Conservation (phyloP, 30 jellyfish, hydroid and myxozoan genomes). For the Clytia hemisphaerica region DNA sequence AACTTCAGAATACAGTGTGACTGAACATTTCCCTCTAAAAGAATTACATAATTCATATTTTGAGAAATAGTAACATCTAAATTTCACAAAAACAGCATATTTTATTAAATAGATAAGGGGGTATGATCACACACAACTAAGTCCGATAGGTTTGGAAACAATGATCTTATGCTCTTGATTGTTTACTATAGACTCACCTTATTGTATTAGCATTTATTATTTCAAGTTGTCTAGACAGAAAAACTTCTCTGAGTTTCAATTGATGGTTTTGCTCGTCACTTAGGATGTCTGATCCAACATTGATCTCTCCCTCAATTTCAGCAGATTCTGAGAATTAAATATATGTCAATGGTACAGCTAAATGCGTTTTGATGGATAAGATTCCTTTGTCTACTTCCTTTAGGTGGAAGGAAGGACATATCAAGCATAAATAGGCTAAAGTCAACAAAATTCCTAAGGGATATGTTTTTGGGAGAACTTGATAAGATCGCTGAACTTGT, state of each 20-base stretch:
- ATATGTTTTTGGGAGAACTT: no score
- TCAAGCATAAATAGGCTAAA: no score
- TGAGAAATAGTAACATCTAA: not conserved
- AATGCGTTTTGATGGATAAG: no score
- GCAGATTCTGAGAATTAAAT: slow-evolving; percentile 76
- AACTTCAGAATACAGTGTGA: slow-evolving; percentile 87
- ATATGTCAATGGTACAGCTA: no score
- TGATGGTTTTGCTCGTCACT: slow-evolving; percentile 83
- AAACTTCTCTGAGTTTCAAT: slow-evolving; percentile 87
- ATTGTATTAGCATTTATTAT: slow-evolving; percentile 93
- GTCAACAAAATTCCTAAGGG: no score
- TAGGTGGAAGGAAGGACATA: no score
- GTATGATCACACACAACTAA: not conserved
- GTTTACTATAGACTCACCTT: slow-evolving; percentile 34
- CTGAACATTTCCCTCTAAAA: slow-evolving; percentile 93
- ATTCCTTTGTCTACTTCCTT: no score
- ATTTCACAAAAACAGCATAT: not conserved
- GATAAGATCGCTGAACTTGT: no score
- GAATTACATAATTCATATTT: not conserved
- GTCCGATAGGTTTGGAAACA: not conserved
- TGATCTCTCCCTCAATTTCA: slow-evolving; percentile 87
- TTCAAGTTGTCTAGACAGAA: slow-evolving; percentile 86
- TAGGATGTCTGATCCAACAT: slow-evolving; percentile 67
- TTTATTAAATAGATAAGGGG: not conserved
- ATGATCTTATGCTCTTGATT: not conserved